Base-by-base conservation (phyloP, 2,888 invertebrate genomes). In the Leucophora obtusa region DNA sequence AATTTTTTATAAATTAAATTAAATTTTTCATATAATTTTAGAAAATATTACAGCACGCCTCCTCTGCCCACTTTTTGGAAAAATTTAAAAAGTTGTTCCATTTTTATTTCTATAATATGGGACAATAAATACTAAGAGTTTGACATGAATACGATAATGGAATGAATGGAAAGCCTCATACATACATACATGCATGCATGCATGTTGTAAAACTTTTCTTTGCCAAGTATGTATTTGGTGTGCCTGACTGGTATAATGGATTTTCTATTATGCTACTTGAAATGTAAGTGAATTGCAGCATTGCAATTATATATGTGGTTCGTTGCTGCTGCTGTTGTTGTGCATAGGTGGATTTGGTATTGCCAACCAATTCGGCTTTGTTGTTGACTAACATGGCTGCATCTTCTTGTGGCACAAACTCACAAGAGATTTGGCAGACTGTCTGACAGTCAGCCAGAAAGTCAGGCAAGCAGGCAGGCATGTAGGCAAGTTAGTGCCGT, bases 191-290 rank as follows among this genome's bases (percentile, higher is more conserved):
- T 38, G 59, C 14, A 38, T 38, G 10, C 11, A 38, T 38, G 38
- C 4, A 38, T 38, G 38, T 38, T 11, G 38, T 38, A 38, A 14
- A 11, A 38, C 14, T 1, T 47, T 47, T 47, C 14, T 47, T 47
- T 47, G 43, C 43, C 43, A 47, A 47, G 43, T 47, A 47, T 47
- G 43, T n/a, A 47, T 47, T 47, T 47, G 1, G n/a, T 47, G 43
- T 47, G 43, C 43, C 14, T 11, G 24, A 15, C 15, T 65, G 35
- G 24, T 35, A 66, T 47, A 74, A 66, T 66, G n/a, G 8, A 51
- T 66, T 43, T 74, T 66, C 59, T 69, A 65, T 70, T 74, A 18
- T 79, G 51, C 63, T 59, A 63, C 59, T 74, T 43, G 47, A 79
- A 6, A 59, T 53, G 56, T n/a, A 14, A 18, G 35, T 47, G 43